Conservation (phyloP, 2,113 vertebrate species). For the Ptilonorhynchus violaceus region DNA sequence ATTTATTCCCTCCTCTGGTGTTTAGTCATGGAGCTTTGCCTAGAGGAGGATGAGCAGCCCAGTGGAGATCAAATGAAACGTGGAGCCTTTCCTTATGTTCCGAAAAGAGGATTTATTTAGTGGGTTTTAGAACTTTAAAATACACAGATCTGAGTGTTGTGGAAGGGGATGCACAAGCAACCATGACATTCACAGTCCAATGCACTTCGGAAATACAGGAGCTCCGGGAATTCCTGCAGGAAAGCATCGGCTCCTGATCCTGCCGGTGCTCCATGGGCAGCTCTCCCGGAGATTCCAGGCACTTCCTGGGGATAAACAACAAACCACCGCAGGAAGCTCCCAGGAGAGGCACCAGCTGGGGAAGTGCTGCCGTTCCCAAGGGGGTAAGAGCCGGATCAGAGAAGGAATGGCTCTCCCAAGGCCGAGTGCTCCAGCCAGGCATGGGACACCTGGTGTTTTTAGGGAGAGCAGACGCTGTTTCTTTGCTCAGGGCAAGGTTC, state of each 20-base stretch:
- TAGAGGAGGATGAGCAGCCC: neutral
- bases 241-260: neutral
- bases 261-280: neutral
- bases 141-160: neutral
- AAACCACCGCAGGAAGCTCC: neutral
- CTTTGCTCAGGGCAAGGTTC: neutral
- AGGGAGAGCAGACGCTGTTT: rapidly evolving
- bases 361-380: neutral
- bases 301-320: neutral
- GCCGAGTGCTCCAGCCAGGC: neutral
- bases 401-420: neutral
- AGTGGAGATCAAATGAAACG: neutral
- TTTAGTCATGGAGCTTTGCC: neutral
- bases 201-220: neutral
- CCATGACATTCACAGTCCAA: neutral
- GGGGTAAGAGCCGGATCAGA: neutral
- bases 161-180: neutral
- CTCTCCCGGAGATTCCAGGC: neutral
- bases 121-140: neutral
- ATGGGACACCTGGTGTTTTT: rapidly evolving
- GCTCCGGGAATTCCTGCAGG: neutral
- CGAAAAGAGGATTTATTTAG: slow-evolving; percentile 33
- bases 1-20: neutral
- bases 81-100: neutral
- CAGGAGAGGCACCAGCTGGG: neutral